Evolutionary conservation across 2,113 vertebrate species (phyloP).

Genomic region (Cinclus cinclus): DNA sequence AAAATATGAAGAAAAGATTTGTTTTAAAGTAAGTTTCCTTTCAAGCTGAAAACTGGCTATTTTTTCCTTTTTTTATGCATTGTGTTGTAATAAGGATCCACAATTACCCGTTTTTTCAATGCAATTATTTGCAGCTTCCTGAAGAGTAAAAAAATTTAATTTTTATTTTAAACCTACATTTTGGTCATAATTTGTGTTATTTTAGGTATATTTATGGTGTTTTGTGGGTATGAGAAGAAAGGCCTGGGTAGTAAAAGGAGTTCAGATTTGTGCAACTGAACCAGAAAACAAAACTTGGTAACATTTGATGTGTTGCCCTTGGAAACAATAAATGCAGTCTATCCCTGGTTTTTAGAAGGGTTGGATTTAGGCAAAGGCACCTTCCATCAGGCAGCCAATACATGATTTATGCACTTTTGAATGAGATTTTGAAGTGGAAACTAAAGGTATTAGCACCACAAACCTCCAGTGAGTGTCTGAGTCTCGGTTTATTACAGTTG

Average conservation of each 20-base stretch:
- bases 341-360: neutral
- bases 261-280: neutral
- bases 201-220: neutral
- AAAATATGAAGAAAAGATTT: neutral
- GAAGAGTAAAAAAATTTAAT: neutral
- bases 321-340: slow-evolving; percentile 26
- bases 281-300: neutral
- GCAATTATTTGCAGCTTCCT: neutral
- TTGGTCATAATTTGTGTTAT: neutral
- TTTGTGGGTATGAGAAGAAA: neutral
- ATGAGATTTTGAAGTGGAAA: slow-evolving; percentile 23
- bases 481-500: slow-evolving; percentile 15
- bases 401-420: slow-evolving; percentile 11
- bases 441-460: slow-evolving; percentile 20
- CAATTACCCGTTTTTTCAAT: neutral
- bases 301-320: slow-evolving; percentile 17
- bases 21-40: neutral
- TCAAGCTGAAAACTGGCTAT: neutral
- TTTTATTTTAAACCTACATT: neutral
- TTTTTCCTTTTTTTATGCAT: neutral
- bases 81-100: neutral
- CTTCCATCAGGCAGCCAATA: neutral
- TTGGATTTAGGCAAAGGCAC: neutral
- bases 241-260: neutral
- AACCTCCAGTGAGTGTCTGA: neutral